A percentile compares a stretch with the other conserved stretches of the same genome.
These are phyloP conservation scores for Hirudo medicinalis DNA, from an alignment of 1,140 invertebrate species.

Conservation along the genomic window DNA sequence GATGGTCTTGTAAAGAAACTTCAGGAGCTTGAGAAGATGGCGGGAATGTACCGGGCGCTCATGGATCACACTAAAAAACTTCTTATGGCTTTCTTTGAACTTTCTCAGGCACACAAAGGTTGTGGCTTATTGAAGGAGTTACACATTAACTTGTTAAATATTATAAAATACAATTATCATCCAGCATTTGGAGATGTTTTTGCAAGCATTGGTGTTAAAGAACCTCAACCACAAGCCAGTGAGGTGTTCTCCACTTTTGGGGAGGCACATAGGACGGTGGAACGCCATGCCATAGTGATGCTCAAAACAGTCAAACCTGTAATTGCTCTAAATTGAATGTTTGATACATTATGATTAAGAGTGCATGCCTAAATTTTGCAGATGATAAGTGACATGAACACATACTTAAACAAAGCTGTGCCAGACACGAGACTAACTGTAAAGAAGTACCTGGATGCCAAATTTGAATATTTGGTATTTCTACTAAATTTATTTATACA, in stretches of 20 bases:
- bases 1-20: conserved; percentile 89
- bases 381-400: conserved; percentile 83
- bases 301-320: conserved; percentile 81
- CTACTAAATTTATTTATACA: neutral
- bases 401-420: conserved; percentile 90
- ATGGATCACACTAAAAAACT: conserved; percentile 78
- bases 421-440: conserved; percentile 94
- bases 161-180: conserved; percentile 17
- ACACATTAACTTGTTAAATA: neutral
- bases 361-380: conserved; percentile 33
- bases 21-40: conserved; percentile 74
- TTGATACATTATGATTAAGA: no score
- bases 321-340: conserved; percentile 28
- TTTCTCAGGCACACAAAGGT: conserved; percentile 62
- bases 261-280: conserved; percentile 80
- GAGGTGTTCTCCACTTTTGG: conserved; percentile 90
- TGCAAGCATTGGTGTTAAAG: conserved; percentile 78
- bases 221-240: conserved; percentile 83
- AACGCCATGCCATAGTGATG: conserved; percentile 77
- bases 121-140: neutral
- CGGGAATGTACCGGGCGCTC: conserved; percentile 47
- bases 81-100: conserved; percentile 56
- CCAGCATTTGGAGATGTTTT: conserved; percentile 85
- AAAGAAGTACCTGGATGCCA: conserved; percentile 86
- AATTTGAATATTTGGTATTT: conserved; percentile 79